Percentiles rank a stretch among this genome's conserved stretches.
Conservation (phyloP, 37 sponge, comb jelly and placozoan genomes). For the Trichoplax adhaerens region DNA sequence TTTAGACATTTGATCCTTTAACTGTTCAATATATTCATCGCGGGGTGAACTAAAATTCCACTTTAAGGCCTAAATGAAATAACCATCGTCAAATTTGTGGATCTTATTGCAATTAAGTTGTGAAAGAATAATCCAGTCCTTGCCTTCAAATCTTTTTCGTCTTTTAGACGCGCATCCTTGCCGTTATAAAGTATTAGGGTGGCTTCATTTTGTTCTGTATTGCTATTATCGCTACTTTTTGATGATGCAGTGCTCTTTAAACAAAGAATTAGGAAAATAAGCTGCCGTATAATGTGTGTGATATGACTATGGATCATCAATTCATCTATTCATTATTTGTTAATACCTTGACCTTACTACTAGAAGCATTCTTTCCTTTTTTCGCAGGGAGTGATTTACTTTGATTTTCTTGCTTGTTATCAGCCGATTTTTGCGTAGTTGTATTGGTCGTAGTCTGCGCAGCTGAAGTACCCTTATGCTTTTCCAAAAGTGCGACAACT, state of each 20-base stretch:
- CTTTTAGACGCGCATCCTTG: slow-evolving; percentile 40
- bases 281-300: too few relatives aligned
- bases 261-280: too few relatives aligned
- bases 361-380: not conserved
- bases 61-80: slow-evolving; percentile 27
- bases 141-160: slow-evolving; percentile 56
- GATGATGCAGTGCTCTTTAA: too few relatives aligned
- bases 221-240: too few relatives aligned
- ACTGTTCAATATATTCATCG: slow-evolving; percentile 67
- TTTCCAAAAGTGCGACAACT: slow-evolving; percentile 35
- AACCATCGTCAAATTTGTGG: not conserved
- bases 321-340: too few relatives aligned
- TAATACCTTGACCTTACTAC: too few relatives aligned
- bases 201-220: slow-evolving; percentile 8
- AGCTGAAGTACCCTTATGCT: slow-evolving; percentile 16
- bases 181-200: slow-evolving; percentile 29
- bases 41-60: slow-evolving; percentile 74
- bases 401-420: slow-evolving; percentile 1
- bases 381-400: slow-evolving; percentile 1
- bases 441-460: slow-evolving; percentile 5
- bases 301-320: too few relatives aligned
- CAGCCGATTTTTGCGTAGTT: not conserved
- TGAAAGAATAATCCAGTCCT: too few relatives aligned
- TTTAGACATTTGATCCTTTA: slow-evolving; percentile 69
- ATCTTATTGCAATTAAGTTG: too few relatives aligned